Evolutionary conservation across 2,113 vertebrate species (phyloP).

Genomic region (Chelonoidis abingdonii): DNA sequence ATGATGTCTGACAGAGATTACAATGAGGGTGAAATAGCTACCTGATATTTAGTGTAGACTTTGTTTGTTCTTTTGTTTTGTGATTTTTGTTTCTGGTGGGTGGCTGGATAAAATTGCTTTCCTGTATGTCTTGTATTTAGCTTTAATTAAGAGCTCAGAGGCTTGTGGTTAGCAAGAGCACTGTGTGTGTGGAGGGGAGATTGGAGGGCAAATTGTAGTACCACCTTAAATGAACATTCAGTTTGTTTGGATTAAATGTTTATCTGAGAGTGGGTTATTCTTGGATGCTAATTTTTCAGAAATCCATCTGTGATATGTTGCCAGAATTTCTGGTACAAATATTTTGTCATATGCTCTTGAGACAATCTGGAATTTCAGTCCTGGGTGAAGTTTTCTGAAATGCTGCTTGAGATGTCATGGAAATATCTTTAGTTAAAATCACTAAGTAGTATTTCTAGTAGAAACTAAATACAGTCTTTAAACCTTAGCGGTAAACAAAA

Average conservation of each 20-base stretch:
- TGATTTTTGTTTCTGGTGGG: background rate
- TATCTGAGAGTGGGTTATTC: conserved; percentile 79
- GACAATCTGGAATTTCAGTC: conserved; percentile 84
- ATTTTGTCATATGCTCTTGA: conserved; percentile 84
- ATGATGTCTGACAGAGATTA: fast-evolving
- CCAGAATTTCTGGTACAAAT: conserved; percentile 82
- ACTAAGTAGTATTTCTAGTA: conserved; percentile 71
- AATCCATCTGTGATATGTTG: conserved; percentile 76
- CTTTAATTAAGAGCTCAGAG: conserved; percentile 49
- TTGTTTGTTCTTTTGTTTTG: background rate
- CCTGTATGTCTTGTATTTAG: background rate
- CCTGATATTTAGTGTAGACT: fast-evolving
- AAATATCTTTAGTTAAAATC: conserved; percentile 49
- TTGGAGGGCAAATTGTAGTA: conserved; percentile 23
- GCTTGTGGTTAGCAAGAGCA: conserved; percentile 60
- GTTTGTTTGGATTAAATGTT: conserved; percentile 67
- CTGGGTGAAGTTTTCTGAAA: conserved; percentile 80
- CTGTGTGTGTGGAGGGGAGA: background rate
- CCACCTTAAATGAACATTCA: conserved; percentile 65
- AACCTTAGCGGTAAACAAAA: conserved; percentile 27
- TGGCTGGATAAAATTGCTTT: background rate
- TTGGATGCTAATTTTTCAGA: conserved; percentile 77
- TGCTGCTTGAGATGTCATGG: conserved; percentile 70
- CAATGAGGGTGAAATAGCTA: background rate
- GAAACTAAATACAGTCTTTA: conserved; percentile 47